These are phyloP conservation scores for Syngnathoides biaculeatus DNA, from an alignment of 2,113 vertebrate genomes.

Conservation along the genomic window DNA sequence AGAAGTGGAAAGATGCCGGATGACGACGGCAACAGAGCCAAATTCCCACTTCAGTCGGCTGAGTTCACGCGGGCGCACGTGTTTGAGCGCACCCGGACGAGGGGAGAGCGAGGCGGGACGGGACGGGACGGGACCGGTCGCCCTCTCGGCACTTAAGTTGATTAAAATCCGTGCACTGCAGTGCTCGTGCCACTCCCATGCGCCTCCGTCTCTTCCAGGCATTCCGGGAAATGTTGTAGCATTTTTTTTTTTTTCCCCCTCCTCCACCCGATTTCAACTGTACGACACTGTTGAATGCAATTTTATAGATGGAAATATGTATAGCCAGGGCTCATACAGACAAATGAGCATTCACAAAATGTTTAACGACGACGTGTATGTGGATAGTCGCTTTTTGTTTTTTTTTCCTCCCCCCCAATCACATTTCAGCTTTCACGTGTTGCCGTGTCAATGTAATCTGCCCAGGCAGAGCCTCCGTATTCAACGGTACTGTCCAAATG, in stretches of 20 bases:
- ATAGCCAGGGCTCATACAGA: too few relatives aligned
- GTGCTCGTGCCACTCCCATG: conserved; percentile 8
- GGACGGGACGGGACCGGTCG: conserved; percentile 37
- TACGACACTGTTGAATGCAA: too few relatives aligned
- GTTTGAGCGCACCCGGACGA: conserved; percentile 36
- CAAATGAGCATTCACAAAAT: too few relatives aligned
- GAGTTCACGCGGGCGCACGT: not conserved
- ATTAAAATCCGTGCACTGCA: conserved; percentile 48
- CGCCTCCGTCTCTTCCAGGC: not conserved
- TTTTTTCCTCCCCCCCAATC: too few relatives aligned
- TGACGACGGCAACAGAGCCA: conserved; percentile 2
- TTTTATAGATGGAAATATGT: too few relatives aligned
- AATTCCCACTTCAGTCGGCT: not conserved
- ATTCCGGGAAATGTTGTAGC: not conserved
- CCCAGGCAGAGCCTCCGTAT: too few relatives aligned
- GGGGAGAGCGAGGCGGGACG: conserved; percentile 23
- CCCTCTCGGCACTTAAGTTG: conserved; percentile 48
- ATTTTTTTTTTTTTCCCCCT: not conserved
- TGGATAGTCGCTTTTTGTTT: too few relatives aligned
- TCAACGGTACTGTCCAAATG: too few relatives aligned
- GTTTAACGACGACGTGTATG: too few relatives aligned
- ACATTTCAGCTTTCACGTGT: too few relatives aligned
- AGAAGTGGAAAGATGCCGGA: conserved; percentile 5
- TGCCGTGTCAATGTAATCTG: too few relatives aligned
- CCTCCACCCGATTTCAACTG: not conserved